Conservation (phyloP, 2,888 invertebrate species). For the Platerodrilus igneus region DNA sequence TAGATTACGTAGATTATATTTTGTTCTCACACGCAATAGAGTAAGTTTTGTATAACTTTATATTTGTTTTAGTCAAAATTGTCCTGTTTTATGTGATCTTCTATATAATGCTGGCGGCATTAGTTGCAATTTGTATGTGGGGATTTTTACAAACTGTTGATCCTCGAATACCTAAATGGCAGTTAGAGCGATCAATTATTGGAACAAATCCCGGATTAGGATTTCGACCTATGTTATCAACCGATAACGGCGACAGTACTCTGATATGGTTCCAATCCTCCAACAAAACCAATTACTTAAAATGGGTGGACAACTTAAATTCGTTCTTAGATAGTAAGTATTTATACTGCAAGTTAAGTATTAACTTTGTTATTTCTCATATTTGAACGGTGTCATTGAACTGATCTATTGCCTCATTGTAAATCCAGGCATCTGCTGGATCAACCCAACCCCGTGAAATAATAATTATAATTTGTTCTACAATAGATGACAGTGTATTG, state of each 20-base stretch:
- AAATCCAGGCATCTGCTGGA: too few species aligned
- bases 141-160: constrained; percentile 89
- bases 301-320: constrained; percentile 73
- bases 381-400: background rate
- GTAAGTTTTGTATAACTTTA: constrained; percentile 9
- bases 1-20: too few species aligned
- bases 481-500: too few species aligned
- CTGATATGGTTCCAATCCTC: constrained; percentile 92
- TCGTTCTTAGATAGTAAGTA: constrained; percentile 72
- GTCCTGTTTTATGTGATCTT: constrained; percentile 92
- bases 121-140: constrained; percentile 93
- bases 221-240: constrained; percentile 87
- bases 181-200: constrained; percentile 78
- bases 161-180: constrained; percentile 86
- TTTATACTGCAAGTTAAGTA: background rate
- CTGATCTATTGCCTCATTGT: too few species aligned
- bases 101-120: constrained; percentile 84
- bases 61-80: constrained; percentile 78
- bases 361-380: background rate
- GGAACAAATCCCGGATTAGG: constrained; percentile 96
- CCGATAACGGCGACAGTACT: constrained; percentile 84
- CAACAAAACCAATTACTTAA: constrained; percentile 66
- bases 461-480: too few species aligned
- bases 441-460: too few species aligned
- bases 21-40: too few species aligned